Percentiles rank a stretch among this genome's conserved stretches.
Evolutionary conservation across 1,140 invertebrate genomes (phyloP).

Genomic region (Dreissena polymorpha): DNA sequence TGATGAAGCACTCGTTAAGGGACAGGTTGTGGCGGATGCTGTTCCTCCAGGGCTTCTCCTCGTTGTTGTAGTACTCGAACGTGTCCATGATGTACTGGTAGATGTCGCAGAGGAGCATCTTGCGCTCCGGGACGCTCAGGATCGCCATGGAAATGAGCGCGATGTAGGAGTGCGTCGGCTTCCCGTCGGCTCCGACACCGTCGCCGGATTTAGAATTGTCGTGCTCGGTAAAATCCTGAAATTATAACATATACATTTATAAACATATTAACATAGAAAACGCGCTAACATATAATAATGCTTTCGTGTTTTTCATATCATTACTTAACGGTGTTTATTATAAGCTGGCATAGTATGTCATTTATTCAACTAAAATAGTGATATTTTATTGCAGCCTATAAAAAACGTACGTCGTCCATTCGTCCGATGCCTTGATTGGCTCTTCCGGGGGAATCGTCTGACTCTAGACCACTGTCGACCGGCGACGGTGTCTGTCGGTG

Average conservation of each 20-base stretch:
- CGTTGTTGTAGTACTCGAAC: constrained; percentile 83
- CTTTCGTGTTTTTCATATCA: background rate
- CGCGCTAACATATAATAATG: background rate
- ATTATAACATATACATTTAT: background rate
- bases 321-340: background rate
- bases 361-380: too few species aligned
- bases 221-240: background rate
- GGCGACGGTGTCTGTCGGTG: constrained; percentile 33
- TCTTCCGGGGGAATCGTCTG: constrained; percentile 26
- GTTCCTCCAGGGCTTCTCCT: constrained; percentile 86
- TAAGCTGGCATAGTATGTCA: background rate
- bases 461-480: constrained; percentile 42
- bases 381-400: background rate
- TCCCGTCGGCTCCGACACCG: constrained; percentile 66
- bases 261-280: background rate
- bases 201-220: background rate
- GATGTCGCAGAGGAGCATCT: constrained; percentile 80
- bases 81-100: constrained; percentile 80
- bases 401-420: constrained; percentile 8
- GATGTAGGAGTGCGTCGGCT: constrained; percentile 84
- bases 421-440: background rate
- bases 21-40: constrained; percentile 88
- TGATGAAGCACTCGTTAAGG: constrained; percentile 98
- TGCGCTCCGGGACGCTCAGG: constrained; percentile 82
- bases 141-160: constrained; percentile 86